Conservation (phyloP, 2,113 vertebrate genomes). For the Tenrec ecaudatus region DNA sequence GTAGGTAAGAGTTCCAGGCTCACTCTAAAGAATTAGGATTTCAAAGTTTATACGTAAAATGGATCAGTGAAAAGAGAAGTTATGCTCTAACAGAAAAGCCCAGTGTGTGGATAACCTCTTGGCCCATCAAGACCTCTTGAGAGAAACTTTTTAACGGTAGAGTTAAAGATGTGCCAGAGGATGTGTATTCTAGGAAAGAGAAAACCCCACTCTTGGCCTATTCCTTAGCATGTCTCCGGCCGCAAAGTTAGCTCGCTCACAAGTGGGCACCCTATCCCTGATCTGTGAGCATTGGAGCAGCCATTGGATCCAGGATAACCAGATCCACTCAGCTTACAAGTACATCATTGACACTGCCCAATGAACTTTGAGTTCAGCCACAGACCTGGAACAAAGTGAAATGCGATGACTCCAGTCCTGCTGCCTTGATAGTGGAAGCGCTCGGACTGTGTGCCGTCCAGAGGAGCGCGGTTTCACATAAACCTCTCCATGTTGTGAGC, state of each 20-base stretch:
- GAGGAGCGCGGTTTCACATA: not conserved
- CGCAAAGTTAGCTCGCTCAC: not conserved
- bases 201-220: not conserved
- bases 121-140: not conserved
- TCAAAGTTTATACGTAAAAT: not conserved
- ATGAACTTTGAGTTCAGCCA: not conserved
- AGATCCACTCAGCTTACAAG: not conserved
- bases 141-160: not conserved
- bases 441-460: not conserved
- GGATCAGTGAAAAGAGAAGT: not conserved
- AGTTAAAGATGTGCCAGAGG: not conserved
- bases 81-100: not conserved
- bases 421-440: not conserved
- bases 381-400: slow-evolving; percentile 44
- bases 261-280: not conserved
- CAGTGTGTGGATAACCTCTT: not conserved
- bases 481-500: not conserved
- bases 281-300: not conserved
- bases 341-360: not conserved
- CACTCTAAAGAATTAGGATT: not conserved
- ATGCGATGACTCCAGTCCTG: not conserved
- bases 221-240: not conserved
- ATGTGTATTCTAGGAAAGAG: too few species aligned
- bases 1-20: not conserved
- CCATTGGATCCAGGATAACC: not conserved